Base-by-base conservation (phyloP, 2,113 vertebrate species). In the Lophotis ruficrista region DNA sequence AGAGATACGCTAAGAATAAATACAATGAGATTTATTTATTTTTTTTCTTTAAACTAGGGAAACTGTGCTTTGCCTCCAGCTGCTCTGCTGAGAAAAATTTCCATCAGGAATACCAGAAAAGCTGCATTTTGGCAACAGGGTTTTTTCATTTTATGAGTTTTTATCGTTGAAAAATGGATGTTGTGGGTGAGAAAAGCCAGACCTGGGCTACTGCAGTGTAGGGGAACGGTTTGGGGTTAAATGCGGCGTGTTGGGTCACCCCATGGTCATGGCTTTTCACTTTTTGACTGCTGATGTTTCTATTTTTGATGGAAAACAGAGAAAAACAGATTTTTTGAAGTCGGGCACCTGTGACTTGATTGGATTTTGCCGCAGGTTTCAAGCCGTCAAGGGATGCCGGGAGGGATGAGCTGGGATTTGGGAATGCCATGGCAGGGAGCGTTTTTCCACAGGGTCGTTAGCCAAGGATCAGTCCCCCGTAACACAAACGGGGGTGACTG, bases 71-170 rank as follows among this genome's bases (percentile, higher is more conserved):
- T n/a, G 62, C 37, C 51, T 87, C 71, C 83, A 58, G 51, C 38
- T 88, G 86, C 54, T 85, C 70, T 10, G 69, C 47, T 65, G 60
- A 81, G 69, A 54, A 82, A 72, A 68, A 66, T 33, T 68, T 54
- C 9, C 20, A 64, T 83, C 51, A 60, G 70, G 38, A 33, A 33
- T 2, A 12, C 16, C 43, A 2, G 56, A 15, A 31, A 60, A 71
- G 51, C 80, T 37, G 51, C 24, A 0, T 17, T 53, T 65, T 30
- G 62, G 79, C 45, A 75, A 51, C 12, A 0, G 0, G 5, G 7
- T 10, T 12, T 24, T 61, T 86, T 78, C 30, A 1, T 62, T 86
- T 19, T n/a, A 6, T 7, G 14, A 43, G 28, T 7, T 54, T 86
- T 71, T 57, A 8, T 25, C 6, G 54, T 24, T 6, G 23, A 12